Evolutionary conservation across 1,140 invertebrate species (phyloP).

Genomic region (Zaprionus davidi): DNA sequence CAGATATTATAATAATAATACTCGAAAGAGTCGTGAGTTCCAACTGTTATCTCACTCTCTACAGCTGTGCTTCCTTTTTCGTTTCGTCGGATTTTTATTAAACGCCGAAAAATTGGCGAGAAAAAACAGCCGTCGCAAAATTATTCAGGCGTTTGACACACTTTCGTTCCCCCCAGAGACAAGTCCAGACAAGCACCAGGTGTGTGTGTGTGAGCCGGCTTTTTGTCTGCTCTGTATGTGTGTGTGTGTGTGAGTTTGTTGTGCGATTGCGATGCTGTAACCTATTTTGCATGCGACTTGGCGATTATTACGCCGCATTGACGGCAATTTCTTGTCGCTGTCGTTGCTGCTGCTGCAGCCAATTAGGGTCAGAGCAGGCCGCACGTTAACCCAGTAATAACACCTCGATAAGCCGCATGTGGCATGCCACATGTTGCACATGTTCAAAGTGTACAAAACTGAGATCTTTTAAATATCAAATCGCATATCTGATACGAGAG

Average conservation of each 20-base stretch:
- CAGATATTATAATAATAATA: slow-evolving; percentile 6
- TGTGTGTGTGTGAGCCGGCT: slow-evolving; percentile 37
- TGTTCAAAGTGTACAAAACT: neutral
- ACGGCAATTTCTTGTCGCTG: slow-evolving; percentile 51
- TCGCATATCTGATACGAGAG: slow-evolving; percentile 33
- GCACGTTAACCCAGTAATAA: slow-evolving; percentile 20
- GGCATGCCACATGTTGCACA: slow-evolving; percentile 3
- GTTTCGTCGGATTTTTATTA: slow-evolving; percentile 33
- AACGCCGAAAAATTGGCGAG: slow-evolving; percentile 53
- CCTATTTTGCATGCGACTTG: slow-evolving; percentile 76
- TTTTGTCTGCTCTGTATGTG: slow-evolving; percentile 36
- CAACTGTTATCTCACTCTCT: slow-evolving; percentile 4
- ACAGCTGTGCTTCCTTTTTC: neutral
- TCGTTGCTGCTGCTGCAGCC: slow-evolving; percentile 20
- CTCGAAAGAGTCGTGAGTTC: neutral
- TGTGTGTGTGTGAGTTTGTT: slow-evolving; percentile 7
- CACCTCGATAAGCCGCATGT: slow-evolving; percentile 9
- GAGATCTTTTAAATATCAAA: slow-evolving; percentile 26
- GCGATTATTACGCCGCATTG: slow-evolving; percentile 55
- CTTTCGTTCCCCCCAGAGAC: slow-evolving; percentile 60
- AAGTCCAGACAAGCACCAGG: slow-evolving; percentile 14
- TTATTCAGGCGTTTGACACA: slow-evolving; percentile 81
- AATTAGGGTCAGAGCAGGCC: slow-evolving; percentile 70
- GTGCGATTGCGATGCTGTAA: slow-evolving; percentile 67
- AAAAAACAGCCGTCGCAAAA: slow-evolving; percentile 49